Evolutionary conservation across 2,797 vertebrate species (phyloP), one percentile per base, ranked within the genome.

Genomic region (Alauda arvensis): DNA sequence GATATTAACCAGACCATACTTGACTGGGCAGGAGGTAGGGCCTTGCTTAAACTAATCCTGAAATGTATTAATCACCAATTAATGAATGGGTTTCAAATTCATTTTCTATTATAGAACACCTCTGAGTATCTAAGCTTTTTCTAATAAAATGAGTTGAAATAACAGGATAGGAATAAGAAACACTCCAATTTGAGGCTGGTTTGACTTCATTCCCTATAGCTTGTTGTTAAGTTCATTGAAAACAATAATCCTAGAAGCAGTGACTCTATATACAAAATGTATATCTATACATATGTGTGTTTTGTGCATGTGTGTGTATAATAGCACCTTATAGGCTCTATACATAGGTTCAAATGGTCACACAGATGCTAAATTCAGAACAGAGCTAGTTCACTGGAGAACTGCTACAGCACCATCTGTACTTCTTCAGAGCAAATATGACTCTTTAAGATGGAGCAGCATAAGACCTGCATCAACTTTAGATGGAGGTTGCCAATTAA

Each of bases 51-150:
- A 99, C 98, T 98, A 99, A 99, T 97, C 97, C 98, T 98, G 97
- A 98, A 98, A 98, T 97, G 97, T 98, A 98, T 99, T 99, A 99
- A 99, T 98, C 98, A 98, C 98, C 98, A 98, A 98, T 98, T 98
- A 98, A 98, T 98, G 98, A 98, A 98, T 94, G 92, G 93, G 95
- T 96, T 97, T 97, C 95, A 92, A 95, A 97, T 97, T 97, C 96
- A 96, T 97, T 96, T 97, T 97, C 96, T 96, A 95, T 97, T 97
- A 97, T 37, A 94, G 94, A 97, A 96, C 96, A 97, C 96, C 96
- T 97, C 95, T 42, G 94, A 96, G 96, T 96, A 95, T 87, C 96
- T 96, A 93, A 95, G 96, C 94, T 97, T 97, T 96, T 97, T 95
- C 95, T 97, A 97, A 95, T 94, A 96, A 97, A 97, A 96, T 97